Evolutionary conservation across 1,140 invertebrate genomes (phyloP).

Genomic region (Drosophila persimilis): DNA sequence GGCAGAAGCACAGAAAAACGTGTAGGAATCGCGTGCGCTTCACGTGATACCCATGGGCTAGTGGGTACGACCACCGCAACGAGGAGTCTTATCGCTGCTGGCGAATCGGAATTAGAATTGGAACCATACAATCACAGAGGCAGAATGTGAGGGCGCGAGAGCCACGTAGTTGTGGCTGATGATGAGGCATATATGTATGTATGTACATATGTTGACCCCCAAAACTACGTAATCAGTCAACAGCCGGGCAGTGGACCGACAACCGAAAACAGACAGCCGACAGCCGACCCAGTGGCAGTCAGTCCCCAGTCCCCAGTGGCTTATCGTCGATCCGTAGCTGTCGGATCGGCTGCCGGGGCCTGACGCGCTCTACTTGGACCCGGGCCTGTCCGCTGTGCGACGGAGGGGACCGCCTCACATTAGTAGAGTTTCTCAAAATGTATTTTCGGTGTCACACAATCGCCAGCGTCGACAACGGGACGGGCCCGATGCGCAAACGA

Average conservation of each 20-base stretch:
- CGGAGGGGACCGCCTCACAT: too few species aligned
- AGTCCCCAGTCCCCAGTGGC: neutral
- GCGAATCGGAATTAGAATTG: neutral
- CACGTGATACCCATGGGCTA: slow-evolving; percentile 36
- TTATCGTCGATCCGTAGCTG: slow-evolving; percentile 9
- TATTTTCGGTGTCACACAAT: slow-evolving; percentile 14
- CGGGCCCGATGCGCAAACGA: slow-evolving; percentile 38
- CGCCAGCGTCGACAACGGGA: neutral
- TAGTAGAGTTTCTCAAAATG: neutral
- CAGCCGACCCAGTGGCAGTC: neutral
- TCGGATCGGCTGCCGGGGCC: slow-evolving; percentile 24
- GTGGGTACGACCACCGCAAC: neutral
- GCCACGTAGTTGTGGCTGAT: slow-evolving; percentile 2
- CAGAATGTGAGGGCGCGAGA: neutral
- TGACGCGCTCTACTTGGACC: slow-evolving; percentile 29
- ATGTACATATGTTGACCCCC: slow-evolving; percentile 20
- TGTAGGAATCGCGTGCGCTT: slow-evolving; percentile 43
- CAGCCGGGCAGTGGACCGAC: neutral
- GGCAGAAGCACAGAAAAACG: slow-evolving; percentile 1
- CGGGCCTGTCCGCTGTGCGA: slow-evolving; percentile 27
- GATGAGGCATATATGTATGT: too few species aligned
- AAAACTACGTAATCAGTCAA: slow-evolving; percentile 16
- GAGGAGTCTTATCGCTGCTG: slow-evolving; percentile 3
- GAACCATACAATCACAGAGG: neutral
- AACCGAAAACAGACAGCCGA: too few species aligned